phyloP scores from a whole-genome alignment of 2,113 vertebrate species.

The Nannobrachium achirus region DNA sequence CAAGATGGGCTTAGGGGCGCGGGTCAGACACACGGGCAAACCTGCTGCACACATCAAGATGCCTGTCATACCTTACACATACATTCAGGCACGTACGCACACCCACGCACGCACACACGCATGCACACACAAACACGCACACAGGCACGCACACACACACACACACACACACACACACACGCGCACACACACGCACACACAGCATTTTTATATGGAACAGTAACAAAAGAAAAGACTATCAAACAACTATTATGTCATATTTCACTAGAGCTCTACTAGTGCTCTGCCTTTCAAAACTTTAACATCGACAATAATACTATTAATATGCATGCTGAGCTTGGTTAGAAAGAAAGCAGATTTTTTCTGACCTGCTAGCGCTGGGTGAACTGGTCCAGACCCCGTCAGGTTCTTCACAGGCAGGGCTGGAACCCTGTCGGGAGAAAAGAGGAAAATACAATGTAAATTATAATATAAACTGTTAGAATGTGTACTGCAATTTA shows the following conservation, averaged over 20 bases:
- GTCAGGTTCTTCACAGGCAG: conserved; percentile 97
- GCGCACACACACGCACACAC: background rate
- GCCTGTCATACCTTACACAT: conserved; percentile 91
- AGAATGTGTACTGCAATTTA: no score
- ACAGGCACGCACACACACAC: background rate
- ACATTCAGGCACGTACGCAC: conserved; percentile 11
- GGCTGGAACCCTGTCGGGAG: conserved; percentile 85
- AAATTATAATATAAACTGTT: no score
- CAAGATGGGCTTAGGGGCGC: conserved; percentile 93
- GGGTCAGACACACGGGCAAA: conserved; percentile 93
- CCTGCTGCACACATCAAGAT: conserved; percentile 96
- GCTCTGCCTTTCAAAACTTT: no score
- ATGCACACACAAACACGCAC: conserved; percentile 12
- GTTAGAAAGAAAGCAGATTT: background rate
- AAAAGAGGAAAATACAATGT: conserved; percentile 6
- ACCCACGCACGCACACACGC: conserved; percentile 38
- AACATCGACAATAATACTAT: no score
- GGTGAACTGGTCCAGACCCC: conserved; percentile 91
- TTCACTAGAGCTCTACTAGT: no score
- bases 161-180: background rate
- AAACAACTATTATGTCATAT: no score
- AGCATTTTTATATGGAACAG: background rate
- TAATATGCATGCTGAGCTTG: no score
- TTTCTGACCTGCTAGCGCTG: conserved; percentile 90
- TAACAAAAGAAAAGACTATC: no score